Percentiles rank a stretch among this genome's conserved stretches.
These are phyloP conservation scores for Bombus turneri DNA, from an alignment of 1,140 invertebrate genomes.

Conservation along the genomic window DNA sequence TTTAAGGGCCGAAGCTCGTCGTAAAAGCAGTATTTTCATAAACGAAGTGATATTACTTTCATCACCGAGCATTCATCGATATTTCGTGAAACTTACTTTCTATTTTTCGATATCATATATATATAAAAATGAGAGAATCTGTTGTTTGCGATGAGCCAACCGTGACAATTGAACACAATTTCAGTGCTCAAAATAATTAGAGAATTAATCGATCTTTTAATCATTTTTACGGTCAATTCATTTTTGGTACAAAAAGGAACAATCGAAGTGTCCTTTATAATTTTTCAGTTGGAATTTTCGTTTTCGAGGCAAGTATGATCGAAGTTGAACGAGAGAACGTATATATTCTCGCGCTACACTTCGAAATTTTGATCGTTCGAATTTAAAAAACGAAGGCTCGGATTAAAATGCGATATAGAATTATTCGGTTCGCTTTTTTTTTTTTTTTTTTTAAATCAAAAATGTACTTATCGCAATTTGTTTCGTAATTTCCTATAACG, in stretches of 20 bases:
- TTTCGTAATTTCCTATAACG: neutral
- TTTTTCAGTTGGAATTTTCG: too few relatives aligned
- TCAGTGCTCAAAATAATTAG: neutral
- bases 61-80: neutral
- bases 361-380: neutral
- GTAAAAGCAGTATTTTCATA: conserved; percentile 24
- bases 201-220: neutral
- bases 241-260: neutral
- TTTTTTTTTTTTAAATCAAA: neutral
- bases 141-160: neutral
- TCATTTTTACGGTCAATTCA: too few relatives aligned
- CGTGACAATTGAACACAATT: neutral
- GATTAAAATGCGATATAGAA: neutral
- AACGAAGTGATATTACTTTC: neutral
- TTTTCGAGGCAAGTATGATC: too few relatives aligned
- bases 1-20: neutral
- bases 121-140: neutral
- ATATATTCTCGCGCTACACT: neutral
- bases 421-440: neutral
- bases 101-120: conserved; percentile 28
- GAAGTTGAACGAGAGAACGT: neutral
- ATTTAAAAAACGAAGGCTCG: neutral
- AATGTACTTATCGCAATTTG: too few relatives aligned
- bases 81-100: conserved; percentile 1
- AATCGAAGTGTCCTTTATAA: neutral